Base-by-base conservation (phyloP, 1,140 invertebrate genomes). In the Varroa destructor region DNA sequence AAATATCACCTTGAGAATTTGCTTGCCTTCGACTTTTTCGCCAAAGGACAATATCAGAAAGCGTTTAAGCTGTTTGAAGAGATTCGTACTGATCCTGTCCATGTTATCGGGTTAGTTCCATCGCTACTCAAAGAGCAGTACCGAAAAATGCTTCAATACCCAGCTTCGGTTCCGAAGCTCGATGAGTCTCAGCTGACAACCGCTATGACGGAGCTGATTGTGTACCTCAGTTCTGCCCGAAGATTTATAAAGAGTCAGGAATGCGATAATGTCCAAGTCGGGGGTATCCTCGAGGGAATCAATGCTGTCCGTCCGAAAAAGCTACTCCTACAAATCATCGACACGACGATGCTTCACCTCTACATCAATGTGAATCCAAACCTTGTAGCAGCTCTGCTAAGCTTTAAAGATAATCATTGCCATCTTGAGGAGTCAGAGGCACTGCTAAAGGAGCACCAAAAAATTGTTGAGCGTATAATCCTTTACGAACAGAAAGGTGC, bases 331-430 rank as follows among this genome's bases (percentile, higher is more conserved):
- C 91, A 94, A 80, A 91, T 97, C 56, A 94, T 97, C 74, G 95
- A 97, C 78, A 97, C 93, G 2, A 96, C 93, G 0, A 80, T 98
- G 58, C 81, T 98, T 0, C 97, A 97, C 79, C 97, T 93, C 80
- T 98, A 97, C 82, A 83, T 97, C 70, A 77, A 93, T 87, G 96
- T 90, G 0, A 97, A 97, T 79, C 92, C 96, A 82, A 90, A 90
- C 0, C 81, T 97, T 55, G 89, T 97, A 5, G 89, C 91, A 0
- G 88, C 93, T 0, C 79, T 99, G 14, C 79, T 99, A 3, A 85
- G 95, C 10, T 80, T 94, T n/a, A 81, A 82, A 71, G 84, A 86
- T 76, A 98, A 97, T 80, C 87, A 93, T 77, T 97, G 94, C 80
- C 90, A 96, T 77, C 79, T 97, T 3, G 89, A 91, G 71, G 96